phyloP scores from a whole-genome alignment of 1,140 invertebrate species.

The Homalodisca vitripennis region DNA sequence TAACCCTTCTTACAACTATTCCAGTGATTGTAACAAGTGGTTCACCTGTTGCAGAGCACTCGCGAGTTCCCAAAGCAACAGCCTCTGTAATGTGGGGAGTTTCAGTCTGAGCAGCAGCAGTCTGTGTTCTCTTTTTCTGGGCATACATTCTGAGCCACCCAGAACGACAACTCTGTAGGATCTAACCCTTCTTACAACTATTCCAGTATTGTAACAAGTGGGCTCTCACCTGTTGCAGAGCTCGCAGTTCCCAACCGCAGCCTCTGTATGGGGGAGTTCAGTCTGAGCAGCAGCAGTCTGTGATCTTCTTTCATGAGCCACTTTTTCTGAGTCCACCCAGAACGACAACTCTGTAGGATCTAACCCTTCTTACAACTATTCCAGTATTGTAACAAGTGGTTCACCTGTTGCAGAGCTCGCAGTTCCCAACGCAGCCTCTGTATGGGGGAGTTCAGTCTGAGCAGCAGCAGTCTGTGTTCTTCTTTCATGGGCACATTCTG shows the following conservation, averaged over 20 bases:
- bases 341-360: constrained; percentile 72
- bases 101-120: too few species aligned
- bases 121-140: too few species aligned
- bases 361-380: too few species aligned
- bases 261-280: constrained; percentile 65
- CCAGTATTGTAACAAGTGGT: constrained; percentile 28
- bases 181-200: too few species aligned
- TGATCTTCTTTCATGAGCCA: constrained; percentile 63
- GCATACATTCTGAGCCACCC: constrained; percentile 75
- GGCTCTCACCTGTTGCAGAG: constrained; percentile 62
- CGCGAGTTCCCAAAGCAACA: too few species aligned
- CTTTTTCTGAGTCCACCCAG: constrained; percentile 76
- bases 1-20: too few species aligned
- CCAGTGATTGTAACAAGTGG: too few species aligned
- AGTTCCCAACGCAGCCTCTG: constrained; percentile 66
- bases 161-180: constrained; percentile 72
- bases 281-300: constrained; percentile 57
- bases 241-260: constrained; percentile 62
- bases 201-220: too few species aligned
- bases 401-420: constrained; percentile 59
- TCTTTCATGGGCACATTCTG: constrained; percentile 68
- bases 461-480: constrained; percentile 57
- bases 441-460: constrained; percentile 64
- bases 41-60: too few species aligned
- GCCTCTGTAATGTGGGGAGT: too few species aligned